Base-by-base conservation (phyloP, 1,140 invertebrate species). In the Hydropsyche tenuis region DNA sequence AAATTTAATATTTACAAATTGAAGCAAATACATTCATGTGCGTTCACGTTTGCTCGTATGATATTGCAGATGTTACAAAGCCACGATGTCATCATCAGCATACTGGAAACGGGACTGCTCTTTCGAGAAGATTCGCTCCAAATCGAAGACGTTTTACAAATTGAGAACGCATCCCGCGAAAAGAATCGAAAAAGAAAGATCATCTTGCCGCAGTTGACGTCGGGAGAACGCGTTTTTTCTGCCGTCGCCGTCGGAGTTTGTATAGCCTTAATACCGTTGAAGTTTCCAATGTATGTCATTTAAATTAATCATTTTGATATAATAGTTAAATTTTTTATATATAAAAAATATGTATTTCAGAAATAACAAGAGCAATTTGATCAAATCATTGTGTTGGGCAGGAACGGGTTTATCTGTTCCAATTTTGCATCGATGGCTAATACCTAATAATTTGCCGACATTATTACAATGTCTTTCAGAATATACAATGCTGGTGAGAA, bases 41-140 rank as follows among this genome's bases (percentile, higher is more conserved):
- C 12, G 5, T 64, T 6, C 37, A 16, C 9, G 25, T 65, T 65
- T 25, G 3, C 60, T 56, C 22, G 30, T 56, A 18, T 56, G 30
- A n/a, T 6, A 43, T 53, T 37, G 45, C 20, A 73, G 72, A 42
- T 46, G 14, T 23, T 20, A n/a, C 11, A 48, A 7, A 25, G 30
- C 12, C 3, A 69, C 6, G 42, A 45, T 4, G 14, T 7, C n/a
- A 48, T 73, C 11, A 68, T 69, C 14, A 60, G n/a, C 43, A 71
- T 77, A 22, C 42, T 77, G 6, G 73, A 75, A 12, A 42, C 68
- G 22, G 76, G 76, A 18, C 68, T 77, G 20, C 18, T 77, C 22
- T 77, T 77, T 69, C 46, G 66, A 12, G 73, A 75, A 46, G 76
- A 77, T 48, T 45, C 73, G 0, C 20, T 75, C 6, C 12, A 22